A percentile compares a stretch with the other conserved stretches of the same genome.
phyloP scores from a whole-genome alignment of 2,113 vertebrate species.

The Rallus limicola region DNA sequence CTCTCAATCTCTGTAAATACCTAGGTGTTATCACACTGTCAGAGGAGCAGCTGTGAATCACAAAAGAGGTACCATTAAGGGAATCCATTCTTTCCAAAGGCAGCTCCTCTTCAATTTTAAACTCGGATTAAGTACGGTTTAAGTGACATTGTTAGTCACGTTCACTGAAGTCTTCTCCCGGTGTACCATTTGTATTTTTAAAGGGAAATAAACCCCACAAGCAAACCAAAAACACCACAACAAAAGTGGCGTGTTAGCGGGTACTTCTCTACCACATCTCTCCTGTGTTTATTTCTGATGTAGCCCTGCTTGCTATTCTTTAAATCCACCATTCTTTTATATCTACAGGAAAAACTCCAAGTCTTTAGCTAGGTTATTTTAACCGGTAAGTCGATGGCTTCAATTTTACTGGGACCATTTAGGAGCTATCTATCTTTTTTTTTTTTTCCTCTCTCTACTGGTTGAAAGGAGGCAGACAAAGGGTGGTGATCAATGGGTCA shows the following conservation, averaged over 20 bases:
- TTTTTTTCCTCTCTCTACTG: not conserved
- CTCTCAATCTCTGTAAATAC: not conserved
- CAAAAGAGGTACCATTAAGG: not conserved
- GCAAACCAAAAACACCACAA: too few relatives aligned
- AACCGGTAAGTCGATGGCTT: not conserved
- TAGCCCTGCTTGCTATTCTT: not conserved
- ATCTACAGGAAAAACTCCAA: not conserved
- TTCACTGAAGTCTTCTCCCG: not conserved
- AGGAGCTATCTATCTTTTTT: not conserved
- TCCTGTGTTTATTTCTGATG: not conserved
- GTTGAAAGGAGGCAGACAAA: too few relatives aligned
- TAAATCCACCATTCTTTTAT: not conserved
- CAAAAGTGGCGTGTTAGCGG: not conserved
- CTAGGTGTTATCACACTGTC: not conserved
- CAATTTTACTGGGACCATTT: not conserved
- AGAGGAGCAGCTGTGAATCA: slow-evolving; percentile 17
- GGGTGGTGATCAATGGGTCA: too few relatives aligned
- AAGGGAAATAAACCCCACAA: not conserved
- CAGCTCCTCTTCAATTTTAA: not conserved
- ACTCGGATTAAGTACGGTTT: not conserved
- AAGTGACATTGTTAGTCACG: not conserved
- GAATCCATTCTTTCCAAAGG: not conserved
- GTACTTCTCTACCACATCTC: not conserved
- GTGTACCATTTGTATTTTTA: not conserved
- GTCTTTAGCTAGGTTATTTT: not conserved